Conservation (phyloP, 2,888 invertebrate species). For the Caenorhabditis sinica region DNA sequence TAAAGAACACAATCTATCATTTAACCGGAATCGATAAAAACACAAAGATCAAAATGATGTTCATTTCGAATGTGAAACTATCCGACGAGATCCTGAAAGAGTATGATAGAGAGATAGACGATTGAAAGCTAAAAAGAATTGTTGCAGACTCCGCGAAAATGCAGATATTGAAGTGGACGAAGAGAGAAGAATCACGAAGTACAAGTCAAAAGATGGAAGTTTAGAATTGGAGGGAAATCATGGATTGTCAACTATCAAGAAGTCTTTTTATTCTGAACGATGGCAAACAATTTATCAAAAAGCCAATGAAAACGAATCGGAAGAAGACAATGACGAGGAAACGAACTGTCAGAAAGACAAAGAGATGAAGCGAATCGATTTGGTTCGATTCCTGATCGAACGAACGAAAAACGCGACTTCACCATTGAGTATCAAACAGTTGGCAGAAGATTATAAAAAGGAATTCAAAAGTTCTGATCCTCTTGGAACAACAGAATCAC, state of each 20-base stretch:
- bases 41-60: neutral
- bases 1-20: neutral
- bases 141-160: neutral
- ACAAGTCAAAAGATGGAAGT: neutral
- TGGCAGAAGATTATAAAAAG: too few relatives aligned
- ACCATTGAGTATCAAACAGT: too few relatives aligned
- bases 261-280: neutral
- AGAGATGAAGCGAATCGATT: too few relatives aligned
- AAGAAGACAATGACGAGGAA: too few relatives aligned
- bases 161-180: neutral
- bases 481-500: too few relatives aligned
- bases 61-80: neutral
- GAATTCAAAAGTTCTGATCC: too few relatives aligned
- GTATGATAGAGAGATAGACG: neutral
- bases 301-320: too few relatives aligned
- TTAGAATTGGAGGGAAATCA: neutral
- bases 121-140: neutral
- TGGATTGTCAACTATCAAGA: neutral
- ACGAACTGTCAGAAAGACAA: too few relatives aligned
- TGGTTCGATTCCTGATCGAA: too few relatives aligned
- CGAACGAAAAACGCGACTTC: too few relatives aligned
- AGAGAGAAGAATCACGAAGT: neutral
- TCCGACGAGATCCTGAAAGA: neutral
- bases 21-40: neutral
- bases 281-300: too few relatives aligned